phyloP scores from a whole-genome alignment of 2,888 invertebrate species.

The Pecten maximus region DNA sequence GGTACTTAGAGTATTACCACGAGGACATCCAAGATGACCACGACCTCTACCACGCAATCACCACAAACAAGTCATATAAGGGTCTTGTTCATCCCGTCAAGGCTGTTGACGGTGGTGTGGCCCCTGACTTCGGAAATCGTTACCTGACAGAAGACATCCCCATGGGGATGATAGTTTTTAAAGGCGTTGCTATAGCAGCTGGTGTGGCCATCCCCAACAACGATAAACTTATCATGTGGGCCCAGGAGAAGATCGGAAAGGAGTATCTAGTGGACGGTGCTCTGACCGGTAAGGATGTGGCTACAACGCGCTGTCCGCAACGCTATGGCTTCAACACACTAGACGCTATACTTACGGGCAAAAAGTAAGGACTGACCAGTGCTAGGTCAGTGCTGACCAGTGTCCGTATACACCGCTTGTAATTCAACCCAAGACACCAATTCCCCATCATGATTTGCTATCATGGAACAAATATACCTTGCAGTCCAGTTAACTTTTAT shows the following conservation, averaged over 20 bases:
- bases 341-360: slow-evolving; percentile 36
- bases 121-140: slow-evolving; percentile 66
- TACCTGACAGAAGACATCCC: slow-evolving; percentile 69
- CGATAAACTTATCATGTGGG: slow-evolving; percentile 66
- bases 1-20: slow-evolving; percentile 61
- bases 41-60: slow-evolving; percentile 52
- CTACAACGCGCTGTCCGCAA: slow-evolving; percentile 59
- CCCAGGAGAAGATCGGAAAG: slow-evolving; percentile 60
- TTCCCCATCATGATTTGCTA: too few species aligned
- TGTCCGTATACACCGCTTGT: too few species aligned
- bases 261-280: slow-evolving; percentile 57
- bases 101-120: slow-evolving; percentile 57
- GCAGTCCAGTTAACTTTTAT: too few species aligned
- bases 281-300: slow-evolving; percentile 58
- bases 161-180: slow-evolving; percentile 64
- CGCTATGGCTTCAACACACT: slow-evolving; percentile 59
- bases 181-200: slow-evolving; percentile 63
- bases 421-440: too few species aligned
- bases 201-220: slow-evolving; percentile 62
- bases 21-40: slow-evolving; percentile 60
- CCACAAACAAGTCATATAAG: slow-evolving; percentile 63
- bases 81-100: slow-evolving; percentile 66
- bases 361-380: not conserved
- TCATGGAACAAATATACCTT: too few species aligned
- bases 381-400: not conserved